Base-by-base conservation (phyloP, 2,888 invertebrate genomes). In the Venusia cambrica region DNA sequence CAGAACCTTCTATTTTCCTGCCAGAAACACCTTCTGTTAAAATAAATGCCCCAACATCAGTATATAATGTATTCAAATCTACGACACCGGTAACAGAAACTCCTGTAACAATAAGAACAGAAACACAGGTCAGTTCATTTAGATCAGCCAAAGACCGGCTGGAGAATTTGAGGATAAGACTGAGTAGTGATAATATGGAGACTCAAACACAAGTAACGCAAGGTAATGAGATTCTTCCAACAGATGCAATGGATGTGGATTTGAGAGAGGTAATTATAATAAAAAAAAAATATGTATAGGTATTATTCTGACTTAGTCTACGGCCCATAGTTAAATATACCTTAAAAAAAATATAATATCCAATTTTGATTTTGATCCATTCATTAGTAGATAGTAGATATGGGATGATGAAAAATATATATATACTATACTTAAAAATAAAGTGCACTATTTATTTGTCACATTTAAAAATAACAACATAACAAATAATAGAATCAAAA, bases 231-330 rank as follows among this genome's bases (percentile, higher is more conserved):
- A 49, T 47, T 24, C 47, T 43, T 44, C 25, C 34, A 2, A 45
- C 33, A 44, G 79, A 76, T 49, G 68, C 66, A 6, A 85, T 85
- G 84, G 85, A 85, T 22, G 68, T 80, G 8, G 85, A 81, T 43
- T 51, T 51, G 32, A 76, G 67, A 63, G 75, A 75, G 73, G 84
- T 73, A 33, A n/a, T n/a, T n/a, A n/a, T n/a, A n/a, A n/a, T n/a
- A n/a, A n/a, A n/a, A n/a, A n/a, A n/a, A n/a, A n/a, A n/a, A n/a
- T n/a, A n/a, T n/a, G n/a, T n/a, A n/a, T n/a, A n/a, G n/a, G n/a
- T n/a, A n/a, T n/a, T n/a, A n/a, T n/a, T n/a, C n/a, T n/a, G n/a
- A n/a, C n/a, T n/a, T n/a, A n/a, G n/a, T n/a, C n/a, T n/a, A n/a
- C n/a, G n/a, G n/a, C n/a, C n/a, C n/a, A n/a, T n/a, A n/a, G n/a